Conservation (phyloP, 2,797 vertebrate genomes). For the Thamnophis elegans region DNA sequence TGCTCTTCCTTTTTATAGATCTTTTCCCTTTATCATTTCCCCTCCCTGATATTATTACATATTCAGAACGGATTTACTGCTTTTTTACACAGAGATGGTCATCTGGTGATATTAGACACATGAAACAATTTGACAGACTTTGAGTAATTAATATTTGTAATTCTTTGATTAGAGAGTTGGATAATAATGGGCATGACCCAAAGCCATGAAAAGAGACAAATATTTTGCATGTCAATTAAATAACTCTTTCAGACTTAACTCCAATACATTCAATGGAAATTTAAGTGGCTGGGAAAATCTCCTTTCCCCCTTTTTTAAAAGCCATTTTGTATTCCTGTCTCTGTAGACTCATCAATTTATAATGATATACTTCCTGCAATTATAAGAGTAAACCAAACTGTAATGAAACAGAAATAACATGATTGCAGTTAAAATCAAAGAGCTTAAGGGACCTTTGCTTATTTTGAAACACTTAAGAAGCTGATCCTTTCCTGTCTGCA, state of each 20-base stretch:
- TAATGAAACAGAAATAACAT: slow-evolving; percentile 38
- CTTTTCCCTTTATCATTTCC: background rate
- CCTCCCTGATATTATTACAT: background rate
- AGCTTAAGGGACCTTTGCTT: slow-evolving; percentile 26
- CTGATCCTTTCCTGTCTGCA: slow-evolving; percentile 39
- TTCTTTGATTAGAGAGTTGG: background rate
- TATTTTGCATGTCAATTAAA: background rate
- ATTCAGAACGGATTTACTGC: background rate
- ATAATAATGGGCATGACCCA: background rate
- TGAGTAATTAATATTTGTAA: background rate
- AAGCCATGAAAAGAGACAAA: background rate
- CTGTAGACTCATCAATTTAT: slow-evolving; percentile 2
- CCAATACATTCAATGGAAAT: background rate
- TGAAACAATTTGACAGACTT: background rate
- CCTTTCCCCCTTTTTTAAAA: background rate
- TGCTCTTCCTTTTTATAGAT: background rate
- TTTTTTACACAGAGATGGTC: background rate
- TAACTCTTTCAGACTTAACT: background rate
- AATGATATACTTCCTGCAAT: slow-evolving; percentile 45
- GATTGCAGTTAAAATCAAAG: slow-evolving; percentile 52
- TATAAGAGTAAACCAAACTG: slow-evolving; percentile 42
- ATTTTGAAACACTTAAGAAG: slow-evolving; percentile 40
- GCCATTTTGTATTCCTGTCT: background rate
- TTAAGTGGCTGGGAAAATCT: background rate
- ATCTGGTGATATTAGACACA: background rate